Conservation (phyloP, 1,140 invertebrate species). For the Atta cephalotes region DNA sequence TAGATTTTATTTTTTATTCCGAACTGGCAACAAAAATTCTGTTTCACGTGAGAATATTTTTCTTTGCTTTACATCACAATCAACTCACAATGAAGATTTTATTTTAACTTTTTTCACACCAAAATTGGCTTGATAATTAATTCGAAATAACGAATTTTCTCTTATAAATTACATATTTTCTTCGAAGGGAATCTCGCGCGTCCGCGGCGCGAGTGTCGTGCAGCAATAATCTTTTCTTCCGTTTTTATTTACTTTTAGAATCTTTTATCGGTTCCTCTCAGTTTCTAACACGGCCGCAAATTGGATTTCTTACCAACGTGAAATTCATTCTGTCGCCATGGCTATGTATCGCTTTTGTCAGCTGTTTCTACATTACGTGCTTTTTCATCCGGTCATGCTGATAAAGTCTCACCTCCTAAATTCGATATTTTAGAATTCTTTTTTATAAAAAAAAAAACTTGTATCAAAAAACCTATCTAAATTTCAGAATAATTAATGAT, state of each 20-base stretch:
- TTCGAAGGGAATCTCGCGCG: neutral
- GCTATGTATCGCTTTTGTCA: conserved; percentile 11
- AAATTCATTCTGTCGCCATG: conserved; percentile 13
- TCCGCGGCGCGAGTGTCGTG: too few relatives aligned
- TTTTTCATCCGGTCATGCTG: neutral
- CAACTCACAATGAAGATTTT: neutral
- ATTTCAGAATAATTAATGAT: conserved; percentile 5
- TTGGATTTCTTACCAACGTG: conserved; percentile 64
- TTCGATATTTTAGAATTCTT: neutral
- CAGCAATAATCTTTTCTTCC: conserved; percentile 10
- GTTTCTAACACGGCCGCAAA: conserved; percentile 50
- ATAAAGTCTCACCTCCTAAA: conserved; percentile 5
- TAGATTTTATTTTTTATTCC: conserved; percentile 25
- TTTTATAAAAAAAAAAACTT: neutral
- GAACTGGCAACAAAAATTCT: conserved; percentile 21
- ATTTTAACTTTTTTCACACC: neutral
- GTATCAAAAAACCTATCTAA: neutral
- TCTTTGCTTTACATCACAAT: neutral
- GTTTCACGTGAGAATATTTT: conserved; percentile 29
- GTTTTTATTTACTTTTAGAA: conserved; percentile 35
- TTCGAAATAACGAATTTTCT: conserved; percentile 23
- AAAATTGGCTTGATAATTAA: conserved; percentile 29
- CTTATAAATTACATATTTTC: conserved; percentile 11
- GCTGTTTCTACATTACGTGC: conserved; percentile 24
- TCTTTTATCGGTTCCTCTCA: conserved; percentile 37